phyloP scores from a whole-genome alignment of 1,140 invertebrate species.

The Calephelis nemesis region DNA sequence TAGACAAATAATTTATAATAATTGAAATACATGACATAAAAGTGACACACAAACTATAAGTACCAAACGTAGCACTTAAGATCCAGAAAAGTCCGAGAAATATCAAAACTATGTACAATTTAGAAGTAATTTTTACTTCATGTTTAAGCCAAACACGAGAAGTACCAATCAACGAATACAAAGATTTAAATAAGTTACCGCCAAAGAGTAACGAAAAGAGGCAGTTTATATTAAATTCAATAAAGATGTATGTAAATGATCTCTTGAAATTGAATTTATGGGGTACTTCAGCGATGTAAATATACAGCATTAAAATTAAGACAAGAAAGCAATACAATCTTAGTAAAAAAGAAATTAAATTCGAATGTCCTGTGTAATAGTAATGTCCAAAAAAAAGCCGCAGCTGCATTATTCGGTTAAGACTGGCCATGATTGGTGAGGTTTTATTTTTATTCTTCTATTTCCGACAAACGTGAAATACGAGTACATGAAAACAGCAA shows the following conservation, averaged over 20 bases:
- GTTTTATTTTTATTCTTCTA: no score
- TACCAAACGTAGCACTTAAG: background rate
- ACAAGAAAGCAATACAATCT: background rate
- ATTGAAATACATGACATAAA: background rate
- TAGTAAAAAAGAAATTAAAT: background rate
- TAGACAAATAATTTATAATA: background rate
- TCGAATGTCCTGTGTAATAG: background rate
- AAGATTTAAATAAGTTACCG: background rate
- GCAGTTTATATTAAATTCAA: background rate
- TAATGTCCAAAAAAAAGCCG: background rate
- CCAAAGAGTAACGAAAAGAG: background rate
- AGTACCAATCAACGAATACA: background rate
- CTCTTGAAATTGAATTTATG: background rate
- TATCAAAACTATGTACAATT: background rate
- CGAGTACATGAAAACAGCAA: no score
- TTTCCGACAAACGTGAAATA: no score
- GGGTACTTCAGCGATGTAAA: background rate
- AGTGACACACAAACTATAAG: background rate
- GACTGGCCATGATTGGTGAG: background rate
- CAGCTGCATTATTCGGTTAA: background rate
- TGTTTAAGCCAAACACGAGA: background rate
- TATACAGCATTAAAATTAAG: background rate
- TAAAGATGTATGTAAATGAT: background rate
- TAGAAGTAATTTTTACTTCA: background rate
- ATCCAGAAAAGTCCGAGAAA: background rate